phyloP scores from a whole-genome alignment of 2,797 vertebrate species.

The Danio albolineatus region DNA sequence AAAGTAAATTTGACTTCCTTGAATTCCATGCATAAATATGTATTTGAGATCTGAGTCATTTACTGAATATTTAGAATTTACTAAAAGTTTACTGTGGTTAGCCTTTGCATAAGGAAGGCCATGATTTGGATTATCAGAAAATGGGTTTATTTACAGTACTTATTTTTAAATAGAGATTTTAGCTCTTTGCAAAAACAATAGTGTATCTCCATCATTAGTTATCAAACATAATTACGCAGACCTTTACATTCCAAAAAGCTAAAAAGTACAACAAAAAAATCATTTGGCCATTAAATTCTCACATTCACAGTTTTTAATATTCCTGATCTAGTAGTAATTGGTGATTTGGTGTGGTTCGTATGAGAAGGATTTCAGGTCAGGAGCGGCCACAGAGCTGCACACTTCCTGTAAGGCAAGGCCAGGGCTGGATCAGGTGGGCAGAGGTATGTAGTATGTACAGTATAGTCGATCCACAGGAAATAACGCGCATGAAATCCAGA shows the following conservation, averaged over 20 bases:
- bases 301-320: neutral
- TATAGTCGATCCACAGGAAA: neutral
- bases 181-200: neutral
- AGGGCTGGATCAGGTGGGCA: neutral
- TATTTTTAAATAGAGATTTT: neutral
- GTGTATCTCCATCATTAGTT: neutral
- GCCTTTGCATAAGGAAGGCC: neutral
- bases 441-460: constrained; percentile 4
- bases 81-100: too few species aligned
- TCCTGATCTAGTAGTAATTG: constrained; percentile 3
- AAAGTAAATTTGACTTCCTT: too few species aligned
- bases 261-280: too few species aligned
- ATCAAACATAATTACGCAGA: neutral
- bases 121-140: neutral
- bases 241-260: too few species aligned
- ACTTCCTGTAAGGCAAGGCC: constrained; percentile 69
- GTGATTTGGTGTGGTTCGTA: constrained; percentile 66
- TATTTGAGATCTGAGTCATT: too few species aligned
- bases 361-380: constrained; percentile 69
- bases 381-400: constrained; percentile 59
- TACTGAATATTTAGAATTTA: too few species aligned
- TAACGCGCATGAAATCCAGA: constrained; percentile 11
- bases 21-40: too few species aligned
- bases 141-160: neutral
- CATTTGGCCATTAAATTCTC: too few species aligned